A percentile compares a stretch with the other conserved stretches of the same genome.
Conservation (phyloP, 2,797 vertebrate species). For the Fundulus diaphanus region DNA sequence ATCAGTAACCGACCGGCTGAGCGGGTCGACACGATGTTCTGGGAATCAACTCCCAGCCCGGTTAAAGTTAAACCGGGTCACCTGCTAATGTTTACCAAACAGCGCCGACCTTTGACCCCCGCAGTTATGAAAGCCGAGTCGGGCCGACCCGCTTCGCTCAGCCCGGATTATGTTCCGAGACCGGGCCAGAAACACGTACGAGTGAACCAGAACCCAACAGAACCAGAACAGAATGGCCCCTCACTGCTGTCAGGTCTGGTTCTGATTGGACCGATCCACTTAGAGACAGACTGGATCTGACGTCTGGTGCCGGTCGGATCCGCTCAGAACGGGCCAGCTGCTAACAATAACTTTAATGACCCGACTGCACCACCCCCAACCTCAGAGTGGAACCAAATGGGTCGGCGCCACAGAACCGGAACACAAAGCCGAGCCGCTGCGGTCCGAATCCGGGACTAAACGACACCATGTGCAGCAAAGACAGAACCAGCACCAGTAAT, state of each 20-base stretch:
- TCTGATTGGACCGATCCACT: no score
- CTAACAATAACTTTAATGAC: neutral
- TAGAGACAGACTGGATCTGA: no score
- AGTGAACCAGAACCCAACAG: neutral
- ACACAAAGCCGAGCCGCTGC: neutral
- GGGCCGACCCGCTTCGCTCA: neutral
- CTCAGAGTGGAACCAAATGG: neutral
- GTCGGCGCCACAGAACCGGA: neutral
- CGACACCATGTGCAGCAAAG: neutral
- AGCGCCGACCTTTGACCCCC: conserved; percentile 27
- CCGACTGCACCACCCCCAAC: neutral
- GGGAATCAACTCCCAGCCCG: neutral
- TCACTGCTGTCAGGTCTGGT: no score
- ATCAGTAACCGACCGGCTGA: neutral
- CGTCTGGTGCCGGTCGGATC: no score
- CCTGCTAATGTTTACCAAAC: neutral
- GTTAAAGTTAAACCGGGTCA: neutral
- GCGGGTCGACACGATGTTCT: no score
- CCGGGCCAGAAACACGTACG: neutral
- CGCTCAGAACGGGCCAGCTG: no score
- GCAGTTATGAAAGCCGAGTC: conserved; percentile 4
- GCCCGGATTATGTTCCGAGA: no score
- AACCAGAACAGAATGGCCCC: neutral
- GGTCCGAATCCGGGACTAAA: neutral
- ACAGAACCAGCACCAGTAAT: neutral